Conservation (phyloP, 2,113 vertebrate genomes). For the Porphyrio hochstetteri region DNA sequence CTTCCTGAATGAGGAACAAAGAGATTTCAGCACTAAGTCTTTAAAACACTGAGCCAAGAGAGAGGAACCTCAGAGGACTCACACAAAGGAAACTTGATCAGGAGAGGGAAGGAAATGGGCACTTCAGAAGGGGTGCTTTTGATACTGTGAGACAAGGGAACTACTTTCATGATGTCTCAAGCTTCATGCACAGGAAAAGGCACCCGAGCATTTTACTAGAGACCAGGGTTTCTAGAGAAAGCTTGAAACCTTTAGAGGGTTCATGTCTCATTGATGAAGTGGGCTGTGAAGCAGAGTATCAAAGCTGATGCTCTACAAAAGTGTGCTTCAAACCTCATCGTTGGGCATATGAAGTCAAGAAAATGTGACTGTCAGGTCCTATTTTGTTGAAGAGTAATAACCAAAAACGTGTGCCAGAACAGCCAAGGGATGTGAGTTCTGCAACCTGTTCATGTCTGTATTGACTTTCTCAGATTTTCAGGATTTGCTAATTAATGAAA, state of each 20-base stretch:
- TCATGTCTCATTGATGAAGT: not conserved
- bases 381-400: not conserved
- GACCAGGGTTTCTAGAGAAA: not conserved
- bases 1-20: not conserved
- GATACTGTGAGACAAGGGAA: not conserved
- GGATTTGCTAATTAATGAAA: not conserved
- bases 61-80: not conserved
- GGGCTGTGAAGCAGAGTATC: not conserved
- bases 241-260: not conserved
- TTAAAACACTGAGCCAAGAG: not conserved
- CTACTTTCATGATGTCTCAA: not conserved
- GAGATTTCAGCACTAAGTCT: not conserved
- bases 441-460: not conserved
- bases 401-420: not conserved
- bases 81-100: not conserved
- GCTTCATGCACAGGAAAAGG: not conserved
- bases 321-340: not conserved
- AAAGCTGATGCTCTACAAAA: not conserved
- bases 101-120: not conserved
- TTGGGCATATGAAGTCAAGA: not conserved
- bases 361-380: not conserved
- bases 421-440: not conserved
- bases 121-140: not conserved
- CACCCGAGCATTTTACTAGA: not conserved
- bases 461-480: not conserved